Conservation (phyloP, 2,797 vertebrate species). For the Parauchenoglanis punctatus region DNA sequence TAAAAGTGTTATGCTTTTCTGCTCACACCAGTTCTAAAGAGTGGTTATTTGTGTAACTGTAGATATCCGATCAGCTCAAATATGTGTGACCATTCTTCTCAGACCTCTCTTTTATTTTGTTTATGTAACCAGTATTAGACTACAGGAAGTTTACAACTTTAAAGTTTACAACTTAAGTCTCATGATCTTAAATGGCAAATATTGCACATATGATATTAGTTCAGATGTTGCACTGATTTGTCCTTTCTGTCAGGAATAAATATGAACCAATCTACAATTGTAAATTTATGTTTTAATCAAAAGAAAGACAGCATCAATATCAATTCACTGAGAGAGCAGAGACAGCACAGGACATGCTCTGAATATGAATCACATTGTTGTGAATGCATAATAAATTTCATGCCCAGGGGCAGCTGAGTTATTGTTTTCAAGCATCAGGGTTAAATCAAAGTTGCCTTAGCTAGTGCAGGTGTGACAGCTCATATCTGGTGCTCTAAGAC, state of each 20-base stretch:
- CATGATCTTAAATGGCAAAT: neutral
- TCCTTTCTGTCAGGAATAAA: conserved; percentile 4
- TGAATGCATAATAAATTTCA: conserved; percentile 22
- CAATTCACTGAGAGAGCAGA: conserved; percentile 4
- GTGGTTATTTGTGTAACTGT: neutral
- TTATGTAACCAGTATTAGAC: conserved; percentile 24
- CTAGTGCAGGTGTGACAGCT: conserved; percentile 11
- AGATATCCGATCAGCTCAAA: neutral
- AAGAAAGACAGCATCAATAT: neutral
- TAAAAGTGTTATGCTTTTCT: neutral
- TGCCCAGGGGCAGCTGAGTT: neutral
- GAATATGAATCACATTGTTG: conserved; percentile 32
- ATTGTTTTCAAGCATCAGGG: neutral
- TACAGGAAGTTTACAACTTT: neutral
- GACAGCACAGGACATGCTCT: neutral
- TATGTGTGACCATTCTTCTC: neutral
- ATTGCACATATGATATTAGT: neutral
- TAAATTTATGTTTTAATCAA: conserved; percentile 5
- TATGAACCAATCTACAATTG: neutral
- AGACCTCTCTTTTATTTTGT: neutral
- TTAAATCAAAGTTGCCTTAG: conserved; percentile 12
- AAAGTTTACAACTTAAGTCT: neutral
- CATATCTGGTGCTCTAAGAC: conserved; percentile 42
- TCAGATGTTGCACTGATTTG: neutral
- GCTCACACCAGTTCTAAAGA: neutral